Evolutionary conservation across 2,797 vertebrate genomes (phyloP), one percentile per base, ranked within the genome.

Genomic region (Meda fulgida): DNA sequence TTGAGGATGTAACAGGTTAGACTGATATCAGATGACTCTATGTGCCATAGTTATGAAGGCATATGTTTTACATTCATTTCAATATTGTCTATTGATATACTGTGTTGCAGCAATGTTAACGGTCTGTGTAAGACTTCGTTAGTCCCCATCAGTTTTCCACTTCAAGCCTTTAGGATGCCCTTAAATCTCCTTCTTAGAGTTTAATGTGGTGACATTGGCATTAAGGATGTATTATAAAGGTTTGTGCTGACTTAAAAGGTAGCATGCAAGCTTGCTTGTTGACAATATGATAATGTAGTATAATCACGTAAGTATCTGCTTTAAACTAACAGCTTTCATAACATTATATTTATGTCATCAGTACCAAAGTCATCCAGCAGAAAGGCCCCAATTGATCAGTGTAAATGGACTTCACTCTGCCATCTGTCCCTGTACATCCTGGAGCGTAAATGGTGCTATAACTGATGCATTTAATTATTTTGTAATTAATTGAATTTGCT

Each of bases 311-410:
- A 58, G 48, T 36, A 29, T 40, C 14, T 18, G n/a, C 36, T 81
- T 38, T 71, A 11, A 29, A 81, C 66, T 46, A 70, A 38, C 23
- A 70, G 48, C 66, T 81, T 48, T 55, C 46, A 51, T 31, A 71
- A 40, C 51, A 40, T 81, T 66, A 71, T 71, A 70, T 36, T 51
- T 55, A 53, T 71, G 51, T 71, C 79, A 71, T 69, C 65, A 55
- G 48, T 70, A 81, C 51, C 34, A 81, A 46, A 71, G 34, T 21
- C 23, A 4, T 81, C 31, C 43, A 36, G 46, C 31, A 69, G 71
- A 55, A 81, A 81, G 4, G n/a, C 66, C 14, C 7, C 14, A 55
- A 19, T 81, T 58, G 31, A 48, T 71, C 46, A 55, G 7, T 71
- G 34, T 21, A 51, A 40, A 38, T 18, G 65, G 4, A 21, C 4